Evolutionary conservation across 1,140 invertebrate species (phyloP).

Genomic region (Atta texana): DNA sequence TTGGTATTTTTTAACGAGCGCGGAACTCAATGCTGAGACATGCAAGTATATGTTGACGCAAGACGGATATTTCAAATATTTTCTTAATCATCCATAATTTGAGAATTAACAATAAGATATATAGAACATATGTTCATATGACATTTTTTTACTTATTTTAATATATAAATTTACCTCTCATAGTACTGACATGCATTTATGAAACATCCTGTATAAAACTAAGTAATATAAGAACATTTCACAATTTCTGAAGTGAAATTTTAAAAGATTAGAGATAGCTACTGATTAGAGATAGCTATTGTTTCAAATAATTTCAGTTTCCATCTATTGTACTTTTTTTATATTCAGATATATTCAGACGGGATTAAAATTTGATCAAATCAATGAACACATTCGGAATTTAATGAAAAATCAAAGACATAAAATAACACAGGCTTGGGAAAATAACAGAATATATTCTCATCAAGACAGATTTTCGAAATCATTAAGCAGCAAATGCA

Average conservation of each 20-base stretch:
- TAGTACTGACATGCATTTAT: no score
- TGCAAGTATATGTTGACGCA: no score
- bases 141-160: not conserved
- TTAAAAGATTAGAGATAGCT: not conserved
- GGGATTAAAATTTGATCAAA: slow-evolving; percentile 18
- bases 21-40: no score
- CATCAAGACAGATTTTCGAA: not conserved
- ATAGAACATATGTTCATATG: no score
- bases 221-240: no score
- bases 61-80: no score
- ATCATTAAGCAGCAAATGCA: not conserved
- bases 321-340: not conserved
- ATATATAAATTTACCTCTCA: not conserved
- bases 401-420: not conserved
- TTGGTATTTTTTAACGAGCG: no score
- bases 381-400: slow-evolving; percentile 5
- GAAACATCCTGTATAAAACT: no score
- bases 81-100: no score
- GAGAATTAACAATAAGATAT: no score
- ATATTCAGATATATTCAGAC: not conserved
- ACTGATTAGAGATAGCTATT: not conserved
- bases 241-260: no score
- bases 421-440: not conserved
- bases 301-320: not conserved
- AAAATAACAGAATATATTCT: not conserved